These are phyloP conservation scores for Leucania comma DNA, from an alignment of 2,888 invertebrate species.

Conservation along the genomic window DNA sequence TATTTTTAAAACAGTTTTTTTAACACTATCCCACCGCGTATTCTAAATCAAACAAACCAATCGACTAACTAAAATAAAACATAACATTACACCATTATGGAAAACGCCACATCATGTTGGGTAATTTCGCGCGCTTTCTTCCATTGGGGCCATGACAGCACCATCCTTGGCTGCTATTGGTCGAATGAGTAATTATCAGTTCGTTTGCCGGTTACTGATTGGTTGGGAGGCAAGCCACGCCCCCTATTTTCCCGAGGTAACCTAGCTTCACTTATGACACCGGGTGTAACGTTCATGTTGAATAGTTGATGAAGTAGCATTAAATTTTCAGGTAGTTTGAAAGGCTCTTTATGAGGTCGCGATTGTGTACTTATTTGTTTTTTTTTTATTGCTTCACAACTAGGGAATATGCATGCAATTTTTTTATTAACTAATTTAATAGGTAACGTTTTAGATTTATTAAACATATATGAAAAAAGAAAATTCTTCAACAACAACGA, in stretches of 20 bases:
- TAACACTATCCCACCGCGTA: conserved; percentile 28
- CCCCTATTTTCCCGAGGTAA: conserved; percentile 77
- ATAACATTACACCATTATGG: conserved; percentile 63
- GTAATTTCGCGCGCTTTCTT: conserved; percentile 64
- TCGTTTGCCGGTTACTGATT: conserved; percentile 76
- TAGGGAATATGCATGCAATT: no score
- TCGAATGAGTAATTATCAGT: conserved; percentile 63
- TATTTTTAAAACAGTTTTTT: neutral
- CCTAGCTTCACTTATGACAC: conserved; percentile 74
- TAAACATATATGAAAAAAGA: no score
- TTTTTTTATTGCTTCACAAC: no score
- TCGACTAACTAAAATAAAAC: conserved; percentile 66
- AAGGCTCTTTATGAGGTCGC: conserved; percentile 59
- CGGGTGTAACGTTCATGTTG: conserved; percentile 78
- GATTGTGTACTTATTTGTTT: conserved; percentile 5
- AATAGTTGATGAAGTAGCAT: conserved; percentile 86
- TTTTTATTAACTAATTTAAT: no score
- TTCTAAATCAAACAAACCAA: conserved; percentile 57
- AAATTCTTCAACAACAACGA: no score
- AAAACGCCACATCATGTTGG: conserved; percentile 65
- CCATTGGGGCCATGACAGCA: conserved; percentile 79
- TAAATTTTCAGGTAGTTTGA: conserved; percentile 68
- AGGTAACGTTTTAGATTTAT: no score
- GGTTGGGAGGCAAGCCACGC: conserved; percentile 77
- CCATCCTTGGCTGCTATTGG: conserved; percentile 76